phyloP scores from a whole-genome alignment of 2,113 vertebrate species.

The Micronisus gabar region DNA sequence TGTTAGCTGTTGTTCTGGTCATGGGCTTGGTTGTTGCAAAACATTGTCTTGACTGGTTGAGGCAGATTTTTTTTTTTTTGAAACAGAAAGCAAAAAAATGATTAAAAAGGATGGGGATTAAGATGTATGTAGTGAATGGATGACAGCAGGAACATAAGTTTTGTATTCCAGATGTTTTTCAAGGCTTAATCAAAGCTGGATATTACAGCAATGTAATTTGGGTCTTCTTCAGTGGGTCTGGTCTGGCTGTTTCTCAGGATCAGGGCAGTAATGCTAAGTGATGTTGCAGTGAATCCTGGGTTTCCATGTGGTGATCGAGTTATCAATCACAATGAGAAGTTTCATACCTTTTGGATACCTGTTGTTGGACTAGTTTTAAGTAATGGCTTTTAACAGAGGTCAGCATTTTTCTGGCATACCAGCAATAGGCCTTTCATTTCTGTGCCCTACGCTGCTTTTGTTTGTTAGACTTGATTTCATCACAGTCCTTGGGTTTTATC shows the following conservation, averaged over 20 bases:
- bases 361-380: background rate
- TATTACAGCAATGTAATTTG: background rate
- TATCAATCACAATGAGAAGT: background rate
- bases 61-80: background rate
- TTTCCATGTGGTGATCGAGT: background rate
- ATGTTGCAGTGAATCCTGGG: background rate
- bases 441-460: background rate
- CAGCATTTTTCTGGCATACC: background rate
- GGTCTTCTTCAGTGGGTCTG: background rate
- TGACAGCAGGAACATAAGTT: background rate
- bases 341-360: background rate
- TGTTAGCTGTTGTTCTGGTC: slow-evolving; percentile 41
- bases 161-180: slow-evolving; percentile 4
- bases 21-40: slow-evolving; percentile 26
- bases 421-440: background rate
- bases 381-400: background rate
- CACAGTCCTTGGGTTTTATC: slow-evolving; percentile 60
- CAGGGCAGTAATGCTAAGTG: background rate
- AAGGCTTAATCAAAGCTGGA: background rate
- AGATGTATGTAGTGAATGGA: background rate
- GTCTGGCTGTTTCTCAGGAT: background rate
- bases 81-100: background rate
- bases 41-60: slow-evolving; percentile 31
- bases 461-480: slow-evolving; percentile 57
- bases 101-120: slow-evolving; percentile 3